phyloP scores from a whole-genome alignment of 2,797 vertebrate genomes.

The Acanthornis magna region DNA sequence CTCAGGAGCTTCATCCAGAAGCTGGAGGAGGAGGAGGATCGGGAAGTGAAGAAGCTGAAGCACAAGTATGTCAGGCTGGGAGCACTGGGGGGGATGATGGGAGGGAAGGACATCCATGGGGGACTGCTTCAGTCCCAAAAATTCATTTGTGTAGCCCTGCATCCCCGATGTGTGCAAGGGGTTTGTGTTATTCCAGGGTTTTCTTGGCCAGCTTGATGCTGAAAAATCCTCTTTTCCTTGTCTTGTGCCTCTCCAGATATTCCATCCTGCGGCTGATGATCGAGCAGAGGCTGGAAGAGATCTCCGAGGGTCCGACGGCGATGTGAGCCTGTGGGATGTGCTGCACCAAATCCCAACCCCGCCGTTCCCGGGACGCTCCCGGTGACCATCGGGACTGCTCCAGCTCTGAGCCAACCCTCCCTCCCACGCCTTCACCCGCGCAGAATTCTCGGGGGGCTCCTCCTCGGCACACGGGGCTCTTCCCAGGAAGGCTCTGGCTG shows the following conservation, averaged over 20 bases:
- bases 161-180: accelerated
- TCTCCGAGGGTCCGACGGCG: constrained; percentile 69
- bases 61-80: constrained; percentile 75
- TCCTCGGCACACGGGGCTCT: background rate
- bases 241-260: constrained; percentile 76
- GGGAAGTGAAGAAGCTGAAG: constrained; percentile 92
- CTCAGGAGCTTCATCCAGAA: constrained; percentile 97
- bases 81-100: accelerated
- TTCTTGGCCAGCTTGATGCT: background rate
- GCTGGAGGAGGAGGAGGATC: constrained; percentile 94
- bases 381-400: accelerated
- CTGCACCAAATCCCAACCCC: background rate
- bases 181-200: accelerated
- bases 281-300: constrained; percentile 88
- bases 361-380: accelerated
- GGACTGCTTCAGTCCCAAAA: accelerated
- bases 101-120: accelerated
- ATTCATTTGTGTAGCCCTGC: background rate
- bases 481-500: background rate
- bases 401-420: background rate
- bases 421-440: accelerated
- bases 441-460: background rate
- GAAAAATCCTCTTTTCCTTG: background rate
- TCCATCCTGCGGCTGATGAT: constrained; percentile 87
- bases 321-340: constrained; percentile 32